These are phyloP conservation scores for Druon quercuslanigerum DNA, from an alignment of 1,140 invertebrate species.

Conservation along the genomic window DNA sequence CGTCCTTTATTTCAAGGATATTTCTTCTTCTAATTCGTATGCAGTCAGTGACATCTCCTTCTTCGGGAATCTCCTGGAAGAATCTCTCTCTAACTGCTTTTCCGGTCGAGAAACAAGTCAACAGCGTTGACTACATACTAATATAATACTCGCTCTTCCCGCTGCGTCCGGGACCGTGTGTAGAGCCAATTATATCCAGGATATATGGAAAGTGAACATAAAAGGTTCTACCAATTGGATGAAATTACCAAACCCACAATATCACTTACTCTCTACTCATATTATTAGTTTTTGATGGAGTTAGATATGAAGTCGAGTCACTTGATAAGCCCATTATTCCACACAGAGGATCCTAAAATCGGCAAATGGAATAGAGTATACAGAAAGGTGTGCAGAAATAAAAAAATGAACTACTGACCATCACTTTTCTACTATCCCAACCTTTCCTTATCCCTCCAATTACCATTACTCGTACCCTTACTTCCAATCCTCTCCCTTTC, in stretches of 20 bases:
- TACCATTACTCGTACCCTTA: no score
- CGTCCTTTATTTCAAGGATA: not conserved
- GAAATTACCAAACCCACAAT: constrained; percentile 10
- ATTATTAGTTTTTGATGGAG: constrained; percentile 14
- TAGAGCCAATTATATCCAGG: constrained; percentile 20
- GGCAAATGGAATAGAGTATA: not conserved
- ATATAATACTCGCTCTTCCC: not conserved
- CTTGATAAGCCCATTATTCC: constrained; percentile 3
- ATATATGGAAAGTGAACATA: constrained; percentile 11
- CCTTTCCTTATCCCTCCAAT: no score
- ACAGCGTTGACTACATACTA: not conserved
- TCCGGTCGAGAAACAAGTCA: constrained; percentile 4
- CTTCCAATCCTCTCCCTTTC: no score
- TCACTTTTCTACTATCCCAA: no score
- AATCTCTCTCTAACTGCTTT: constrained; percentile 18
- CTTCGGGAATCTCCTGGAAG: not conserved
- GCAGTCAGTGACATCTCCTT: constrained; percentile 20
- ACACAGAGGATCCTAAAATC: not conserved
- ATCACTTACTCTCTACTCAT: constrained; percentile 12
- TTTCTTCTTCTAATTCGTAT: constrained; percentile 33
- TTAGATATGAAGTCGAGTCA: not conserved
- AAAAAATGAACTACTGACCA: no score
- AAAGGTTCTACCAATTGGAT: not conserved
- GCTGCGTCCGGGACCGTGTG: not conserved
- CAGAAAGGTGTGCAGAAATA: not conserved